Evolutionary conservation across 2,797 vertebrate species (phyloP).

Genomic region (Pristis pectinata): DNA sequence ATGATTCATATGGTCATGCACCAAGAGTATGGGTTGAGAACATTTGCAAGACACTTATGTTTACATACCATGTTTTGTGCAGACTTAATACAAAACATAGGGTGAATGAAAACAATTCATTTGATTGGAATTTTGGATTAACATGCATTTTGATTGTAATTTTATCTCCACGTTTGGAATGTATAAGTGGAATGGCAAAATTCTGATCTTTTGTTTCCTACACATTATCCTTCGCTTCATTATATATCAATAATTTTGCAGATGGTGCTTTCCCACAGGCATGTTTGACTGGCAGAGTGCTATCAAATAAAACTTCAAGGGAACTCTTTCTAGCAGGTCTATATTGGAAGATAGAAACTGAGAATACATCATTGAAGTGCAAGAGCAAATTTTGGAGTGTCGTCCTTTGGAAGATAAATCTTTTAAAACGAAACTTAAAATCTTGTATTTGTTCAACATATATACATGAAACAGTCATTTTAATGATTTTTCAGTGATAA

Average conservation of each 20-base stretch:
- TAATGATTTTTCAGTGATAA: neutral
- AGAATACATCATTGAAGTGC: neutral
- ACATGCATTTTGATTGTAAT: neutral
- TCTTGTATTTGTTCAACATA: neutral
- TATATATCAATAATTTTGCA: neutral
- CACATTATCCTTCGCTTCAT: no score
- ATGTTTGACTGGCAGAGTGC: neutral
- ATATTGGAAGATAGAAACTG: neutral
- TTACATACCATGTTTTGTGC: neutral
- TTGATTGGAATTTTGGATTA: neutral
- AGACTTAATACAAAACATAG: neutral
- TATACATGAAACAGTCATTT: neutral
- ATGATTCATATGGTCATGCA: neutral
- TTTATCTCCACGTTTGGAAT: neutral
- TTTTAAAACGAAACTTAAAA: neutral
- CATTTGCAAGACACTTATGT: neutral
- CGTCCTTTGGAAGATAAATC: no score
- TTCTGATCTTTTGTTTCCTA: neutral
- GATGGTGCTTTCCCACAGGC: neutral
- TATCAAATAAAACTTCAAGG: neutral
- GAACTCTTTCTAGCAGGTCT: neutral
- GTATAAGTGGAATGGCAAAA: neutral
- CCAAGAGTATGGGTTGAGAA: neutral
- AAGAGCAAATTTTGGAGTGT: neutral
- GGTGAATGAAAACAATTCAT: neutral